Evolutionary conservation across 2,888 invertebrate species (phyloP).

Genomic region (Zonitis immaculata): DNA sequence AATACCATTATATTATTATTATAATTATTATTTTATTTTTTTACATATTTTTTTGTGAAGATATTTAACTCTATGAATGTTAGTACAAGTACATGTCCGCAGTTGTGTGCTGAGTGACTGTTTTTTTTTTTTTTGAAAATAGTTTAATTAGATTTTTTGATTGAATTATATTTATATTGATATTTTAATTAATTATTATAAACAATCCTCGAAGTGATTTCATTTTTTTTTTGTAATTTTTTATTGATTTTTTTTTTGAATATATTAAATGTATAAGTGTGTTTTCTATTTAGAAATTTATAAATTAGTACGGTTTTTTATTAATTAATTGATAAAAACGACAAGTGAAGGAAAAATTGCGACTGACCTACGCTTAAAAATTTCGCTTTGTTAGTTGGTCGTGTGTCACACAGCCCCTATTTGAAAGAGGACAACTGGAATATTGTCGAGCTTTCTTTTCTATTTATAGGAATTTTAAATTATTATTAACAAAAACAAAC

Average conservation of each 20-base stretch:
- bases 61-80: slow-evolving; percentile 51
- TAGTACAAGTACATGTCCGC: slow-evolving; percentile 50
- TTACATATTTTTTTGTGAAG: slow-evolving; percentile 52
- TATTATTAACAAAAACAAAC: slow-evolving; percentile 15
- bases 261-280: slow-evolving; percentile 48
- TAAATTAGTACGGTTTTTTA: slow-evolving; percentile 44
- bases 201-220: slow-evolving; percentile 45
- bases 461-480: slow-evolving; percentile 12
- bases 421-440: slow-evolving; percentile 31
- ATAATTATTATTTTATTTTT: slow-evolving; percentile 53
- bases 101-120: slow-evolving; percentile 49
- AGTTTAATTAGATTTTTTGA: slow-evolving; percentile 49
- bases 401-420: too few relatives aligned
- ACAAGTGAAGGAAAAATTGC: slow-evolving; percentile 20
- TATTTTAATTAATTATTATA: slow-evolving; percentile 45
- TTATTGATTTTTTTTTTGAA: slow-evolving; percentile 48
- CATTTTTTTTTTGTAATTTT: slow-evolving; percentile 41
- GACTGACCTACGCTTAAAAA: slow-evolving; percentile 43
- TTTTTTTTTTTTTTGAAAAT: slow-evolving; percentile 47
- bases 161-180: slow-evolving; percentile 49
- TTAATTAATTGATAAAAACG: slow-evolving; percentile 3
- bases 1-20: slow-evolving; percentile 46
- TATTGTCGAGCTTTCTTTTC: slow-evolving; percentile 30
- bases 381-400: slow-evolving; percentile 38
- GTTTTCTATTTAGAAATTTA: slow-evolving; percentile 51